Percentiles rank a stretch among this genome's conserved stretches.
Conservation (phyloP, 2,888 invertebrate species). For the Oscheius myriophilus region DNA sequence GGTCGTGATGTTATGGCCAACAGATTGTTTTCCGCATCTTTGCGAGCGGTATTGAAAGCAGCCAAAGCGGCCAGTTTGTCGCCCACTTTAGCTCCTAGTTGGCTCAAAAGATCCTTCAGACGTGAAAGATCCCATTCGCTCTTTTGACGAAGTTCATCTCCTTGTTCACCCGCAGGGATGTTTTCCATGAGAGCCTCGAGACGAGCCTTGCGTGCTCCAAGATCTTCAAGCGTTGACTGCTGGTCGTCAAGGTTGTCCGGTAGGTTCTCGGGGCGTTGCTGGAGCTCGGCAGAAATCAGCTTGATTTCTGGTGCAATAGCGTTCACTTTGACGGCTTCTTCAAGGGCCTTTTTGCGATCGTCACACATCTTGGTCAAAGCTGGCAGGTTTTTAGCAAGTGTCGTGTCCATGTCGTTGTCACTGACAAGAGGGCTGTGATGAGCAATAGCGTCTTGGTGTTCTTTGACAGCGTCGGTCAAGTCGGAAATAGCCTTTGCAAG, state of each 20-base stretch:
- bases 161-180: slow-evolving; percentile 36
- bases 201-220: slow-evolving; percentile 39
- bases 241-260: slow-evolving; percentile 40
- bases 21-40: slow-evolving; percentile 47
- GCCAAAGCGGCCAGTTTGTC: slow-evolving; percentile 53
- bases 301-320: slow-evolving; percentile 41
- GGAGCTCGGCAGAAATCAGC: slow-evolving; percentile 37
- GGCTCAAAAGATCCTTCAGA: slow-evolving; percentile 45
- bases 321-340: slow-evolving; percentile 35
- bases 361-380: slow-evolving; percentile 6
- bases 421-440: slow-evolving; percentile 6
- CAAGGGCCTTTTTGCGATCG: slow-evolving; percentile 32
- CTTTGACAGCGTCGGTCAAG: neutral
- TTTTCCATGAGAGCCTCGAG: slow-evolving; percentile 40
- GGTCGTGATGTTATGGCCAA: slow-evolving; percentile 34
- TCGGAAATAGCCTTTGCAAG: neutral
- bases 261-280: slow-evolving; percentile 32
- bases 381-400: slow-evolving; percentile 27
- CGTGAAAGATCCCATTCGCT: slow-evolving; percentile 48
- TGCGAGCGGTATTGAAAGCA: slow-evolving; percentile 48
- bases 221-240: slow-evolving; percentile 42
- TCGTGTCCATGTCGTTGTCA: slow-evolving; percentile 6
- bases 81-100: slow-evolving; percentile 44
- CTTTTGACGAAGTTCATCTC: slow-evolving; percentile 45
- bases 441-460: neutral